These are phyloP conservation scores for Lucinisca nassula DNA, from an alignment of 2,888 invertebrate genomes.

Conservation along the genomic window DNA sequence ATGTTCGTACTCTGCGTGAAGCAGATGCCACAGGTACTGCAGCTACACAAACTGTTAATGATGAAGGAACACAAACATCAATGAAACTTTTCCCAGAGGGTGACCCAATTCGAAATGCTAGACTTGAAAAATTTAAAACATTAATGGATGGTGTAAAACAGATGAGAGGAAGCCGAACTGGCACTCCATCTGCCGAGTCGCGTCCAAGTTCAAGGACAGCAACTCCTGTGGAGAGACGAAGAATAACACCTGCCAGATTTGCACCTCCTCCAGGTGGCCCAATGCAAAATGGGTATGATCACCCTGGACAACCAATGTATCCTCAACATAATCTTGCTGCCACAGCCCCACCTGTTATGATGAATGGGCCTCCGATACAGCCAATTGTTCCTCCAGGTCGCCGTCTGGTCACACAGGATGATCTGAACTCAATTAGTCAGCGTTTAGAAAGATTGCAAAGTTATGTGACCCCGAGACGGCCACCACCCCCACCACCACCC, in stretches of 20 bases:
- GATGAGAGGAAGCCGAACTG: slow-evolving; percentile 72
- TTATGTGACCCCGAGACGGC: slow-evolving; percentile 76
- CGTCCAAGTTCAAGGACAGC: slow-evolving; percentile 65
- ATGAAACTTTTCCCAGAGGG: slow-evolving; percentile 80
- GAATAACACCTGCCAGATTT: slow-evolving; percentile 72
- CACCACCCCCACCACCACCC: slow-evolving; percentile 73
- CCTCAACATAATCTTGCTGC: slow-evolving; percentile 57
- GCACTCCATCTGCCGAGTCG: slow-evolving; percentile 61
- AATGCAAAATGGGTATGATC: slow-evolving; percentile 62
- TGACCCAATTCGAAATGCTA: slow-evolving; percentile 73
- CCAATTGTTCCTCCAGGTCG: slow-evolving; percentile 48
- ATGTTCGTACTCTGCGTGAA: slow-evolving; percentile 76
- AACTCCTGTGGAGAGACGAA: slow-evolving; percentile 64
- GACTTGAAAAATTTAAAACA: slow-evolving; percentile 78
- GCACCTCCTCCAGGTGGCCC: slow-evolving; percentile 70
- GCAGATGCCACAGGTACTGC: slow-evolving; percentile 77
- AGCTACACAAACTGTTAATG: slow-evolving; percentile 79
- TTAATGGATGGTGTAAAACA: slow-evolving; percentile 80
- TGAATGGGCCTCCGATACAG: slow-evolving; percentile 52
- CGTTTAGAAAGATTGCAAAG: slow-evolving; percentile 79
- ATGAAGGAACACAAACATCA: slow-evolving; percentile 82
- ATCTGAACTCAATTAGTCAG: slow-evolving; percentile 79
- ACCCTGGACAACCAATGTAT: slow-evolving; percentile 24
- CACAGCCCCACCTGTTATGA: slow-evolving; percentile 61
- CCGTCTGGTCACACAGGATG: slow-evolving; percentile 80